Evolutionary conservation across 2,113 vertebrate genomes (phyloP).

Genomic region (Pollimyrus isidori): DNA sequence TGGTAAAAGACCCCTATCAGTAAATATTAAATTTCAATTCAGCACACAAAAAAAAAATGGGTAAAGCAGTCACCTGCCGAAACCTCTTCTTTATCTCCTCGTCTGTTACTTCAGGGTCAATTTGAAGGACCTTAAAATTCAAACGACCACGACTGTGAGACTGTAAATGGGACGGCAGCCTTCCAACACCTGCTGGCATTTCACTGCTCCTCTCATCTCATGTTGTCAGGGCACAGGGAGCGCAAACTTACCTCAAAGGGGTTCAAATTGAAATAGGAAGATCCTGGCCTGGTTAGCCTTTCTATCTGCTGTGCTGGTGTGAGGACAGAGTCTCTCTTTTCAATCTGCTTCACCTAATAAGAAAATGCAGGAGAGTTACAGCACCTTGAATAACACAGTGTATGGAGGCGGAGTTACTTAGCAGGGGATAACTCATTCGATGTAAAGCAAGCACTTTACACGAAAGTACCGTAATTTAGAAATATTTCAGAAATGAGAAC

Average conservation of each 20-base stretch:
- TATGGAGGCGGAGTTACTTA: background rate
- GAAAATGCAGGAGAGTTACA: background rate
- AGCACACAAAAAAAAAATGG: background rate
- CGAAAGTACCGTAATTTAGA: background rate
- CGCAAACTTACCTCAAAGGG: constrained; percentile 79
- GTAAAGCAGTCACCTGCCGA: constrained; percentile 65
- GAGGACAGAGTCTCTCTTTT: constrained; percentile 92
- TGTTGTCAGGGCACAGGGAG: background rate
- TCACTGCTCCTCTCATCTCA: background rate
- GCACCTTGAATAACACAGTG: background rate
- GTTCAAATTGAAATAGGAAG: constrained; percentile 95
- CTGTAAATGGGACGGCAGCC: background rate
- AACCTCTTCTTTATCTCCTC: constrained; percentile 97
- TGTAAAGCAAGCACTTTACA: background rate
- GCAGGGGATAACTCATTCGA: background rate
- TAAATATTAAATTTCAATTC: background rate
- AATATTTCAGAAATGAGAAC: background rate
- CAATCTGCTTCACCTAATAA: constrained; percentile 91
- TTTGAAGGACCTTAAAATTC: constrained; percentile 77
- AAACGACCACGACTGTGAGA: background rate
- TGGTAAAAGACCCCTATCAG: background rate
- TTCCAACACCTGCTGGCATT: background rate
- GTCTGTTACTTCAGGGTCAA: constrained; percentile 94
- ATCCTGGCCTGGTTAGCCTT: constrained; percentile 82
- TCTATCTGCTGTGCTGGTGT: constrained; percentile 97